Percentiles rank a stretch among this genome's conserved stretches.
These are phyloP conservation scores for Sceloporus undulatus DNA, from an alignment of 2,113 vertebrate species.

Conservation along the genomic window DNA sequence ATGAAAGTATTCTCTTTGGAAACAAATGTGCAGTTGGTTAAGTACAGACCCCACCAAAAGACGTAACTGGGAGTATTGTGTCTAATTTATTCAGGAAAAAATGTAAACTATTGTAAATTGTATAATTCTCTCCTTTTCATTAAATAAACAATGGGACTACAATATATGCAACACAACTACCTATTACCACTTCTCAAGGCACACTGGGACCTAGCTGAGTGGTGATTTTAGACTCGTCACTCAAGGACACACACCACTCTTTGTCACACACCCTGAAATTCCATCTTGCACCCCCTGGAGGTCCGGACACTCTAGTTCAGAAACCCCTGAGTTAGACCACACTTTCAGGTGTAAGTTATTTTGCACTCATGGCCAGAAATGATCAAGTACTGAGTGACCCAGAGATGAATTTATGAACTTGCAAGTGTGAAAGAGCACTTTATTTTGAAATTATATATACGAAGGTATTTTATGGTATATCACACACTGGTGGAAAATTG, in stretches of 20 bases:
- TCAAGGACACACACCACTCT: no score
- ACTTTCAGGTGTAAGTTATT: neutral
- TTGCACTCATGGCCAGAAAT: neutral
- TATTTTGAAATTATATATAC: neutral
- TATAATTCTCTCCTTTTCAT: no score
- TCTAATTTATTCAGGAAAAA: neutral
- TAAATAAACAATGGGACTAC: neutral
- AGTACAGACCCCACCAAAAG: neutral
- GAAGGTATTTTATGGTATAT: no score
- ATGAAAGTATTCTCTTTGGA: neutral
- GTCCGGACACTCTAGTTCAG: no score
- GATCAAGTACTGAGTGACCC: no score
- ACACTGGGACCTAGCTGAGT: no score
- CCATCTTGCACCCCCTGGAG: no score
- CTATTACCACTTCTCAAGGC: no score
- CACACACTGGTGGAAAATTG: neutral
- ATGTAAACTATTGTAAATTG: no score
- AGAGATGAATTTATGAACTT: neutral
- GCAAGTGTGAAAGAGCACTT: neutral
- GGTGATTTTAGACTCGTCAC: no score
- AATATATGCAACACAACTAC: no score
- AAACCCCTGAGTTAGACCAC: neutral
- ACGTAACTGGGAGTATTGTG: neutral
- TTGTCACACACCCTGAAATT: no score
- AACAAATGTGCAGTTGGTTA: conserved; percentile 18